A percentile compares a stretch with the other conserved stretches of the same genome.
Evolutionary conservation across 1,140 invertebrate genomes (phyloP).

Genomic region (Hyposmocoma kahamanoa): DNA sequence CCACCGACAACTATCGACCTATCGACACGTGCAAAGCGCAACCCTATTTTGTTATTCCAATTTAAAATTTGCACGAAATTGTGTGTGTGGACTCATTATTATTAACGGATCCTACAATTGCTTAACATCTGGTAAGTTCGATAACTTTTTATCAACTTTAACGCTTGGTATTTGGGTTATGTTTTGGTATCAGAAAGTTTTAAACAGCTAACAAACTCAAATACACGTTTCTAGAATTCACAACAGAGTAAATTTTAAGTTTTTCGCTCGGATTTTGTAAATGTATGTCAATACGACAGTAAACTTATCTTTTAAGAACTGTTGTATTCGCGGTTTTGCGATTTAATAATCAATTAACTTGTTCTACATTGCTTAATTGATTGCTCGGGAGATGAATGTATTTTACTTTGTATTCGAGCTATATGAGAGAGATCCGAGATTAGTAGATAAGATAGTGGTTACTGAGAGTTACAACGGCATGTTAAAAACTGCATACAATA

Average conservation of each 20-base stretch:
- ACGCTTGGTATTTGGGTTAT: conserved; percentile 31
- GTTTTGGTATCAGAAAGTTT: conserved; percentile 27
- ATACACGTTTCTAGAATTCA: conserved; percentile 29
- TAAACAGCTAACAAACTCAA: conserved; percentile 7
- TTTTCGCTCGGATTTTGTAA: conserved; percentile 16
- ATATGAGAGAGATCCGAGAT: conserved; percentile 7
- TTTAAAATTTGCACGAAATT: conserved; percentile 23
- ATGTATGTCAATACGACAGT: conserved; percentile 16
- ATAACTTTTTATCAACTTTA: no score
- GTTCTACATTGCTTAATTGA: conserved; percentile 2
- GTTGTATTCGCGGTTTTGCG: neutral
- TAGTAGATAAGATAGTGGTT: conserved; percentile 28
- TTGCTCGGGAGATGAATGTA: neutral
- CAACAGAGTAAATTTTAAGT: conserved; percentile 30
- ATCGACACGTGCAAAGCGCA: conserved; percentile 61
- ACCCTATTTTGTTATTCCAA: conserved; percentile 58
- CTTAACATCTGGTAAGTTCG: conserved; percentile 46
- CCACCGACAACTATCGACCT: conserved; percentile 40
- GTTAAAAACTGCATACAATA: conserved; percentile 47
- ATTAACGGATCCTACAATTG: no score
- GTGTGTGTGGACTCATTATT: conserved; percentile 52
- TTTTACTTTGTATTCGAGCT: neutral
- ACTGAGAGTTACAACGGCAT: conserved; percentile 25
- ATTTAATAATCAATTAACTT: conserved; percentile 2
- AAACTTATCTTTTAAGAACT: neutral